Base-by-base conservation (phyloP, 2,888 invertebrate species). In the Esperia sulphurella region DNA sequence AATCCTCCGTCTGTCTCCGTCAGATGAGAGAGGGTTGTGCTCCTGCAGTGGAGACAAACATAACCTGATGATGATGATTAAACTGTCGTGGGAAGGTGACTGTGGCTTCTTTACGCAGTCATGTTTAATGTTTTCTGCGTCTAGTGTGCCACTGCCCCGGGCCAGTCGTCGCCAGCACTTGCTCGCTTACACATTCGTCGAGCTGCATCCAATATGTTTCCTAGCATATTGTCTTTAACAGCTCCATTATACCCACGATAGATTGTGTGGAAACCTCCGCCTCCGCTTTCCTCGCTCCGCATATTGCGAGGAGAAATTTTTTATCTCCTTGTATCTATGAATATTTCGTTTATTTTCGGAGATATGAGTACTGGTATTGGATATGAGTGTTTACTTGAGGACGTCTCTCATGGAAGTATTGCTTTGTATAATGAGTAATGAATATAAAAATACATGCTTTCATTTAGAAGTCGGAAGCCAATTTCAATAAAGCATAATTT, bases 161-260 rank as follows among this genome's bases (percentile, higher is more conserved):
- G n/a, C 52, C 50, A 63, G 67, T 67, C 68, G 68, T 64, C 78
- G 69, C 65, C 71, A n/a, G n/a, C n/a, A 68, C 74, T 69, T 78
- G 81, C 84, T 83, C 87, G 84, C 87, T 88, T 88, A 86, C 87
- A 86, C 86, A 85, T 80, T 82, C 82, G 79, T 71, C 80, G 77
- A 71, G 79, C 86, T 87, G 88, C 88, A 87, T 87, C 84, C 88
- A 88, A 87, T 87, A 88, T 85, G 87, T 87, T 85, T 79, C 81
- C 79, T 69, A 75, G 83, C 82, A 84, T 87, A 87, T 86, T 87
- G 88, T 88, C 87, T 87, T 86, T 87, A 88, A 88, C 88, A 82
- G 85, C 82, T 83, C 86, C 83, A 87, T 88, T 87, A 87, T 86
- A 79, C 77, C 64, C 71, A 68, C 75, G 79, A 79, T 83, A 62